phyloP scores from a whole-genome alignment of 2,113 vertebrate genomes.

The Neogobius melanostomus region DNA sequence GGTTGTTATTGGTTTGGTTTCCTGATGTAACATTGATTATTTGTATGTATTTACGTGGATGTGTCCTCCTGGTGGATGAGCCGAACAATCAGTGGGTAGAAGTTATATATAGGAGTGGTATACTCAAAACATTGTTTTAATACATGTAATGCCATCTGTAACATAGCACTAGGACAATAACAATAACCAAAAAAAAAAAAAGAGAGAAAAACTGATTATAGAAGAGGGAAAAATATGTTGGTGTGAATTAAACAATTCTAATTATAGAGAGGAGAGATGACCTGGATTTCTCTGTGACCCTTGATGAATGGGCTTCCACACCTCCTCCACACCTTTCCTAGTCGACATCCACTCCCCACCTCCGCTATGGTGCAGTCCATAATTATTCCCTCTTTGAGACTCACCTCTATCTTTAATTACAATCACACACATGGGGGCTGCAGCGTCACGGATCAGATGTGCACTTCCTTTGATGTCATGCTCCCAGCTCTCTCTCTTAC shows the following conservation, averaged over 20 bases:
- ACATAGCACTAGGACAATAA: too few species aligned
- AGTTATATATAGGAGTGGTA: too few species aligned
- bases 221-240: background rate
- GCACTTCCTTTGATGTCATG: conserved; percentile 50
- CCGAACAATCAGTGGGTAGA: too few species aligned
- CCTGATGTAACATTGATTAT: too few species aligned
- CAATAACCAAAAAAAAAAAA: too few species aligned
- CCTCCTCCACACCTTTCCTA: background rate
- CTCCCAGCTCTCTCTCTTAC: conserved; percentile 24
- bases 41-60: too few species aligned
- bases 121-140: too few species aligned
- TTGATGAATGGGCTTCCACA: background rate
- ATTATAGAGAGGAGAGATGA: conserved; percentile 34
- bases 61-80: too few species aligned
- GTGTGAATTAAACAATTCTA: conserved; percentile 24
- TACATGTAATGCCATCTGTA: too few species aligned
- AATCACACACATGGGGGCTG: conserved; percentile 46
- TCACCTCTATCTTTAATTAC: conserved; percentile 73
- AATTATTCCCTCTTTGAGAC: conserved; percentile 69
- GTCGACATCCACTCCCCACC: background rate
- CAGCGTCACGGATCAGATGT: conserved; percentile 29
- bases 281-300: conserved; percentile 42
- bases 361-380: conserved; percentile 35
- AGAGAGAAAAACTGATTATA: too few species aligned
- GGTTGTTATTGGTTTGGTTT: too few species aligned